A percentile compares a stretch with the other conserved stretches of the same genome.
phyloP scores from a whole-genome alignment of 1,140 invertebrate genomes.

The Megalonaias nervosa region DNA sequence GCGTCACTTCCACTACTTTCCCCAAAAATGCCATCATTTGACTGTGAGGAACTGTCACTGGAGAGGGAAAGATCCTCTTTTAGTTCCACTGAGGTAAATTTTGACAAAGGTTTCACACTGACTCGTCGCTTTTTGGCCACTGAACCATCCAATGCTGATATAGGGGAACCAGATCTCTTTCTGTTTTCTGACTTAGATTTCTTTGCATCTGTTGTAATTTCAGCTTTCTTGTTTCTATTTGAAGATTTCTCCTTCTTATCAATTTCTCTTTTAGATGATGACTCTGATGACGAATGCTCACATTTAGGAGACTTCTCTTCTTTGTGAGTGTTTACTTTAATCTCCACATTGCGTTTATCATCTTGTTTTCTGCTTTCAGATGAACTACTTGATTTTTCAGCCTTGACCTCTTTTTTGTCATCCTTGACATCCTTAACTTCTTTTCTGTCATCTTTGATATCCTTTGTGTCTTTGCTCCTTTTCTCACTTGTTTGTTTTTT shows the following conservation, averaged over 20 bases:
- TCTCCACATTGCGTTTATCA: not conserved
- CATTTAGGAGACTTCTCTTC: constrained; percentile 5
- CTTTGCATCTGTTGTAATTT: too few relatives aligned
- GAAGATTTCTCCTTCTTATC: not conserved
- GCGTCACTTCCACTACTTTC: too few relatives aligned
- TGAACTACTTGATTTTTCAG: not conserved
- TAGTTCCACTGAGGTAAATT: constrained; percentile 18
- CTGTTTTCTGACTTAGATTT: too few relatives aligned
- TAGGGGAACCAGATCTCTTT: too few relatives aligned
- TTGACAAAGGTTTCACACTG: constrained; percentile 5
- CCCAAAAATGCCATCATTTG: not conserved
- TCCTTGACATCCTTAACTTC: not conserved
- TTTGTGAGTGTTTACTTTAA: not conserved
- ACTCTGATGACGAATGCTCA: constrained; percentile 2
- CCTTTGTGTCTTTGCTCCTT: too few relatives aligned
- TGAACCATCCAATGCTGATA: too few relatives aligned
- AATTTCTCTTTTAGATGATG: not conserved
- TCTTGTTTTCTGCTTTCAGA: not conserved
- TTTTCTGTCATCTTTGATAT: not conserved
- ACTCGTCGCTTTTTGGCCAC: too few relatives aligned
- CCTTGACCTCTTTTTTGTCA: not conserved
- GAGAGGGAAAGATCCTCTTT: constrained; percentile 25
- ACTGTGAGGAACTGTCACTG: constrained; percentile 8
- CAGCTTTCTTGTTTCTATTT: not conserved
- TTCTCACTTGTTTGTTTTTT: too few relatives aligned